These are phyloP conservation scores for Parotia lawesii DNA, from an alignment of 2,113 vertebrate species.

Conservation along the genomic window DNA sequence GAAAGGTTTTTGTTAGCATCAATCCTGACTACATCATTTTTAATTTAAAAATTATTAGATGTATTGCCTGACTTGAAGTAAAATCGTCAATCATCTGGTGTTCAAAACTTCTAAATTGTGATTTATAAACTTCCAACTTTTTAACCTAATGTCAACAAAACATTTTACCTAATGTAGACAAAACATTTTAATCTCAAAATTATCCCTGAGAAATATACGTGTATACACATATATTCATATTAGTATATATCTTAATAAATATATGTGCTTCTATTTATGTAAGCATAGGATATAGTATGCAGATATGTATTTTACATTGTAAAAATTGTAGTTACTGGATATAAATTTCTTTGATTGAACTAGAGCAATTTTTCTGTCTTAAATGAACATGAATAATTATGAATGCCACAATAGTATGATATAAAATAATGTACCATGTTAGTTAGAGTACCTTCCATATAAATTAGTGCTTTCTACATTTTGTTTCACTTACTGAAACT, in stretches of 20 bases:
- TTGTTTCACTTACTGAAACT: neutral
- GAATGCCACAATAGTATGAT: neutral
- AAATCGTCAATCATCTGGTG: neutral
- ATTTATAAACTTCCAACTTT: neutral
- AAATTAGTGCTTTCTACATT: neutral
- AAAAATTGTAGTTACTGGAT: neutral
- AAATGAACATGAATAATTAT: neutral
- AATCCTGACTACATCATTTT: neutral
- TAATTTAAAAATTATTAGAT: neutral
- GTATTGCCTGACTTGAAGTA: neutral
- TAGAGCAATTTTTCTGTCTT: neutral
- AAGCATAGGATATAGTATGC: neutral
- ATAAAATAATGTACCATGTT: neutral
- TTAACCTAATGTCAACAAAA: neutral
- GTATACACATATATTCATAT: fast-evolving
- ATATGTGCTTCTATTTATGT: fast-evolving
- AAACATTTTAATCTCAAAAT: neutral
- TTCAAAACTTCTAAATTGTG: neutral
- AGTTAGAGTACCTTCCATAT: neutral
- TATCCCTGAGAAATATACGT: neutral
- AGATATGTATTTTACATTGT: neutral
- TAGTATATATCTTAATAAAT: neutral
- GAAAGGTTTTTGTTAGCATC: neutral
- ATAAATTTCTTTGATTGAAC: neutral
- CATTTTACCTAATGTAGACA: neutral